Conservation (phyloP, 2,888 invertebrate species). For the Aspidiotus destructor region DNA sequence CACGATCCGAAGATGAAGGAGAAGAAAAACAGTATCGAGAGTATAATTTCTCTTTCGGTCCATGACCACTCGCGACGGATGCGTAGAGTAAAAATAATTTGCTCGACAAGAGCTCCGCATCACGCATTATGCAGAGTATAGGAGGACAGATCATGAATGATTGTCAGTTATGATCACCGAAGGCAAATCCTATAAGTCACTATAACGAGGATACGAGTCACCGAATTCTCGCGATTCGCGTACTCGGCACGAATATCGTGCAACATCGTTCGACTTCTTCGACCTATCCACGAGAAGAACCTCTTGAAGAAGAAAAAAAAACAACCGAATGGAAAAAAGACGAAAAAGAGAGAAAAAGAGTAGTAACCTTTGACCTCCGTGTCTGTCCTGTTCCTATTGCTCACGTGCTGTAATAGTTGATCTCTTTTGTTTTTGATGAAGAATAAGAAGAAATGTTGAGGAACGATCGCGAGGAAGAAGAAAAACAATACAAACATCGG, state of each 20-base stretch:
- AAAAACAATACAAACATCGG: not conserved
- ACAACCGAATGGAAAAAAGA: constrained; percentile 21
- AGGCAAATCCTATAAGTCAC: not conserved
- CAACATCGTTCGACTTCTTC: constrained; percentile 2
- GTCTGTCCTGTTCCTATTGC: constrained; percentile 23
- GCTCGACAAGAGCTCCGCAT: not conserved
- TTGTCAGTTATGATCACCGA: constrained; percentile 4
- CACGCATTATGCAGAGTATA: not conserved
- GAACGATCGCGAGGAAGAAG: not conserved
- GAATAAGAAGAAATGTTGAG: not conserved
- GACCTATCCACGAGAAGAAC: not conserved
- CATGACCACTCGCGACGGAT: too few relatives aligned
- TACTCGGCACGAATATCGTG: not conserved
- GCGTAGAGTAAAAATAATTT: not conserved
- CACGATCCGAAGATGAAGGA: too few relatives aligned
- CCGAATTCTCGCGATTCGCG: constrained; percentile 1
- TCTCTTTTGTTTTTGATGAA: constrained; percentile 22
- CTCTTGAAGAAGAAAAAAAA: not conserved
- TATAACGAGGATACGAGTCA: not conserved
- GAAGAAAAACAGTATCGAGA: too few relatives aligned
- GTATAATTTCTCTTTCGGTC: too few relatives aligned
- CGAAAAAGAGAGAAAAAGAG: not conserved
- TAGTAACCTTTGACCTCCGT: constrained; percentile 22
- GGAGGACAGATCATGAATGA: constrained; percentile 2
- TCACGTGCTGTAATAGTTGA: constrained; percentile 6